Conservation (phyloP, 1,140 invertebrate species). For the Trichomalopsis sarcophagae region DNA sequence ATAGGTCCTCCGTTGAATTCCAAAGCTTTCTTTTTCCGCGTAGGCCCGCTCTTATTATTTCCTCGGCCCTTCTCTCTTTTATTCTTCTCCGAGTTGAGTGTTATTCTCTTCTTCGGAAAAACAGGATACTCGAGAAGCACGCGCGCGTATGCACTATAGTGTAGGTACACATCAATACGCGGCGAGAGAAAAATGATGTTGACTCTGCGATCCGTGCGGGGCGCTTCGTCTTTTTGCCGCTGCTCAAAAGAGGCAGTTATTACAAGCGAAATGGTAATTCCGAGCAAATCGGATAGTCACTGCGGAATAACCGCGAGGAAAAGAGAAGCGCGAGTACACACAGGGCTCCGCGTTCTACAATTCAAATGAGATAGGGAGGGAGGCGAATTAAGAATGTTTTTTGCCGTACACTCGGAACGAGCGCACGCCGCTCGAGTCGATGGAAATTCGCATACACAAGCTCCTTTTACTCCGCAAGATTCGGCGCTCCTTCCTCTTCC, state of each 20-base stretch:
- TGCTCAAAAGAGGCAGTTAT: constrained; percentile 15
- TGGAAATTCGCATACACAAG: constrained; percentile 8
- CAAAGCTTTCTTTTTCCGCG: not conserved
- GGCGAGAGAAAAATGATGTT: not conserved
- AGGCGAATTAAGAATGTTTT: constrained; percentile 24
- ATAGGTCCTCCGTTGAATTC: constrained; percentile 33
- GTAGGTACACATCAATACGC: not conserved
- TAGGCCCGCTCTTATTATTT: not conserved
- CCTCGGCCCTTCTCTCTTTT: too few relatives aligned
- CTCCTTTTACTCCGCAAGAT: constrained; percentile 28
- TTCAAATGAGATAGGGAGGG: not conserved
- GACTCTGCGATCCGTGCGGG: not conserved
- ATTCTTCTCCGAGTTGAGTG: not conserved
- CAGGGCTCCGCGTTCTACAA: constrained; percentile 11
- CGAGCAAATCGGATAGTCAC: constrained; percentile 27
- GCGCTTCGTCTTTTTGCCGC: not conserved
- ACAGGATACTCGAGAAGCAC: not conserved
- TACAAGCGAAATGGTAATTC: constrained; percentile 42
- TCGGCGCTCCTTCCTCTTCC: not conserved
- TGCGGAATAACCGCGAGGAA: not conserved
- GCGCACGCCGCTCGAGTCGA: not conserved
- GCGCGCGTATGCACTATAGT: not conserved
- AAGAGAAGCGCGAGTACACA: not conserved
- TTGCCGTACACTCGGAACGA: not conserved
- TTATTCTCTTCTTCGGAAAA: too few relatives aligned